Base-by-base conservation (phyloP, 1,140 invertebrate species). In the Frieseomelitta varia region DNA sequence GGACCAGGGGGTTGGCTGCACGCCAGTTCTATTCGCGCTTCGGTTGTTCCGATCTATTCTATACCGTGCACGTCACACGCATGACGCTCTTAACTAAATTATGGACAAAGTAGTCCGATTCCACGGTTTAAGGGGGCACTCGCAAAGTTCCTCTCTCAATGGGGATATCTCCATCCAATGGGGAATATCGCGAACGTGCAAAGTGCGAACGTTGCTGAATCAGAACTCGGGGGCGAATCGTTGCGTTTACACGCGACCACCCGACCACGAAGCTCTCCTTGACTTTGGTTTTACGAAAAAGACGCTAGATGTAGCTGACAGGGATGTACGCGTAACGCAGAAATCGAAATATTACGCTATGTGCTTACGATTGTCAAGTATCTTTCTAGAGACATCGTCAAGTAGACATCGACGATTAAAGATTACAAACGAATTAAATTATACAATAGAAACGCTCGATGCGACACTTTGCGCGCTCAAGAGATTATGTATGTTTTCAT, bases 1-100 rank as follows among this genome's bases (percentile, higher is more conserved):
- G 91, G 90, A 92, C 90, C 79, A 87, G 87, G 86, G 76, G 91
- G 84, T 94, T 94, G 94, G 94, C 94, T 90, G 86, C 83, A 93
- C 89, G 94, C 94, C 94, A 94, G 93, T 94, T 94, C 94, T 93
- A 94, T 94, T 94, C 94, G 93, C 93, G 93, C 92, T 94, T 94
- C 93, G 93, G 92, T 94, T 94, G 93, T 94, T 94, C 94, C 92
- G 93, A 94, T 94, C 93, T 93, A 94, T 94, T 94, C 93, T 94
- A 94, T 94, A 94, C 93, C 90, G 91, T 90, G 85, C 93, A 92
- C 91, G 94, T 94, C 94, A 94, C 93, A 93, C 93, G 93, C 93
- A 94, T 94, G 93, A 94, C 93, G 93, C 93, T 94, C 93, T 94
- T 94, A 94, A 93, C 92, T 94, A 94, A 94, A 94, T 94, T 94